These are phyloP conservation scores for Entosphenus tridentatus DNA, from an alignment of 2,113 vertebrate species.

Conservation along the genomic window DNA sequence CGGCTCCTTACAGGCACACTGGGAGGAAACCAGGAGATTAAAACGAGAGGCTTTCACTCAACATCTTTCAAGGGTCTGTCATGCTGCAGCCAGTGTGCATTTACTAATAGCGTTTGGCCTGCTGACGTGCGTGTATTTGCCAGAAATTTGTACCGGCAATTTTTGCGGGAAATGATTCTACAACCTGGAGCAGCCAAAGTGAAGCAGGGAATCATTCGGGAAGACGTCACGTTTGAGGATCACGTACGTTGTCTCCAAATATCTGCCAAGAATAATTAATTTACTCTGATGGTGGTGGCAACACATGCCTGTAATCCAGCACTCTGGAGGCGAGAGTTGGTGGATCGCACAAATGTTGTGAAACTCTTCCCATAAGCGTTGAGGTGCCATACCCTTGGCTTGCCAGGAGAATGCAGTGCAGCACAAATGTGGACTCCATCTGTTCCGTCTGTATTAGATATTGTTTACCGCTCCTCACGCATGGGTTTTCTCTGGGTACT, in stretches of 20 bases:
- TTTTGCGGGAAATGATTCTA: not conserved
- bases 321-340: not conserved
- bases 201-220: not conserved
- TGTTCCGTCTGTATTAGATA: too few relatives aligned
- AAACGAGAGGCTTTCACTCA: too few relatives aligned
- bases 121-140: too few relatives aligned
- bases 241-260: not conserved
- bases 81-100: too few relatives aligned
- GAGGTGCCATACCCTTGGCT: not conserved
- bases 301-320: not conserved
- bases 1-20: too few relatives aligned
- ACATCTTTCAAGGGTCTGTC: too few relatives aligned
- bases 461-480: too few relatives aligned
- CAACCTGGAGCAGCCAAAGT: not conserved
- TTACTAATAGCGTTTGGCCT: too few relatives aligned
- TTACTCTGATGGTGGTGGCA: too few relatives aligned
- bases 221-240: slow-evolving; percentile 4
- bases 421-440: not conserved
- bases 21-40: too few relatives aligned
- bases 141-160: not conserved
- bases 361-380: not conserved
- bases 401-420: not conserved
- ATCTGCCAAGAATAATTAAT: too few relatives aligned
- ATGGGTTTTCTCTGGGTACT: too few relatives aligned
- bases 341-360: not conserved